A percentile compares a stretch with the other conserved stretches of the same genome.
Conservation (phyloP, 2,113 vertebrate genomes). For the Pogonocichla stellata region DNA sequence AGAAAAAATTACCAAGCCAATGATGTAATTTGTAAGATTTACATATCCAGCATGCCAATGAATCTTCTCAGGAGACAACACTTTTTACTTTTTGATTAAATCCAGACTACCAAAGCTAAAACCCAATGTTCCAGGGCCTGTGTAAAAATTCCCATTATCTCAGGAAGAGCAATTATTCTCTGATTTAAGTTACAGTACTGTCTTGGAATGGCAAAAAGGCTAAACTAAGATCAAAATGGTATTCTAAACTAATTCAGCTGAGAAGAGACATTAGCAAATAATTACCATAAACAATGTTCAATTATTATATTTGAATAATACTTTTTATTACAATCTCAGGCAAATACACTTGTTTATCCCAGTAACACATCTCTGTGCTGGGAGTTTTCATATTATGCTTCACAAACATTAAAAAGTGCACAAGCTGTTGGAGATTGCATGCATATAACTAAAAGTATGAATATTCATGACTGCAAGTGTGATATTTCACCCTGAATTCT, state of each 20-base stretch:
- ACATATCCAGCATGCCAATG: neutral
- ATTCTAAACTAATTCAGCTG: neutral
- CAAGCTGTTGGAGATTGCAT: neutral
- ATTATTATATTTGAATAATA: slow-evolving; percentile 19
- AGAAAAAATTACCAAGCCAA: neutral
- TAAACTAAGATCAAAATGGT: neutral
- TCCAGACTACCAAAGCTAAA: neutral
- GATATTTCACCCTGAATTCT: neutral
- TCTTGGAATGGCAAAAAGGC: slow-evolving; percentile 21
- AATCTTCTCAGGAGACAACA: neutral
- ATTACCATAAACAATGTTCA: neutral
- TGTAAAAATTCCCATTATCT: slow-evolving; percentile 28
- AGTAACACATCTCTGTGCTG: neutral
- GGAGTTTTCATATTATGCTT: neutral
- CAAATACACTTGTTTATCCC: slow-evolving; percentile 24
- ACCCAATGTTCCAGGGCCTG: neutral
- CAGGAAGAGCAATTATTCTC: slow-evolving; percentile 34
- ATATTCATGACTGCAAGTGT: neutral
- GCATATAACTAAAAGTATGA: neutral
- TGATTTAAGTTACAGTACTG: neutral
- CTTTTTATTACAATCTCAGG: neutral
- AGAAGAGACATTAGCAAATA: slow-evolving; percentile 4
- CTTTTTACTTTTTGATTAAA: slow-evolving; percentile 26
- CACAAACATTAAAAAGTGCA: neutral
- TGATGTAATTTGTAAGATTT: neutral